Conservation (phyloP, 1,140 invertebrate genomes). For the Maconellicoccus hirsutus region DNA sequence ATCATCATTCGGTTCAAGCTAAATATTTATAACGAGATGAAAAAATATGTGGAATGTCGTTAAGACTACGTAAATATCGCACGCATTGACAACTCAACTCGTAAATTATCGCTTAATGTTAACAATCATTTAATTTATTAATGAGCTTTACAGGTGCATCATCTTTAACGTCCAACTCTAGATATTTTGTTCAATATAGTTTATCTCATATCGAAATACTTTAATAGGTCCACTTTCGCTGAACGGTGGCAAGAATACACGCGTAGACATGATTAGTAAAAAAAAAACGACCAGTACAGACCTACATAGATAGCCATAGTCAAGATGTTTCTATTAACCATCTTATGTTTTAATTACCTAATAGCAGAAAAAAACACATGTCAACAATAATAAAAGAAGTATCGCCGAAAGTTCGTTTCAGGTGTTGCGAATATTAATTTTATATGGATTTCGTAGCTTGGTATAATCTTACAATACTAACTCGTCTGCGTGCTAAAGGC, state of each 20-base stretch:
- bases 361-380: background rate
- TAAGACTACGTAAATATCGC: background rate
- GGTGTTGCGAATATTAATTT: too few species aligned
- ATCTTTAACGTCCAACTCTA: too few species aligned
- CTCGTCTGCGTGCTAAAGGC: too few species aligned
- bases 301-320: background rate
- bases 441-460: too few species aligned
- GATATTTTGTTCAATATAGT: too few species aligned
- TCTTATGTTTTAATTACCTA: background rate
- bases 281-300: too few species aligned
- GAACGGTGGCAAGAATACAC: background rate
- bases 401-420: too few species aligned
- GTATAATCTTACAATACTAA: too few species aligned
- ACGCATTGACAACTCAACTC: background rate
- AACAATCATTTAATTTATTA: constrained; percentile 10
- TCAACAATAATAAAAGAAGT: background rate
- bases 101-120: constrained; percentile 5
- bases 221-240: background rate
- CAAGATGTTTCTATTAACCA: background rate
- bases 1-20: too few species aligned
- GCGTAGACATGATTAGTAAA: background rate
- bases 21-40: too few species aligned
- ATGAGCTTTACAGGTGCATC: constrained; percentile 1
- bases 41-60: background rate
- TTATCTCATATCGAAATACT: background rate